Evolutionary conservation across 2,113 vertebrate genomes (phyloP), one percentile per base, ranked within the genome.

Genomic region (Pitta sordida): DNA sequence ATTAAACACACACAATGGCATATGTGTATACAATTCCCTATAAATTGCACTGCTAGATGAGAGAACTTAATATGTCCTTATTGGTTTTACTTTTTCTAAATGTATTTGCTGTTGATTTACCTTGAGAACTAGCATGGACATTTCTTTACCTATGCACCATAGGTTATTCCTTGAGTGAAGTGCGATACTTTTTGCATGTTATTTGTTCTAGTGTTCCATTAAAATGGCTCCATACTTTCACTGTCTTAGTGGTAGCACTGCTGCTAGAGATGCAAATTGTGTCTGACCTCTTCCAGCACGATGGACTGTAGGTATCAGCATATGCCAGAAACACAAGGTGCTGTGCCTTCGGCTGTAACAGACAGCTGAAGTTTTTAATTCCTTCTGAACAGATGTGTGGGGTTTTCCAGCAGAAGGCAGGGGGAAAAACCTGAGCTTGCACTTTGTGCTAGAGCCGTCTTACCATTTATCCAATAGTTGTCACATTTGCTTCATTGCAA

Each of bases 401-500:
- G 41, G 44, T 70, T 92, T 86, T 83, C 68, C 58, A 75, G 74
- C 48, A 85, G 75, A 67, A 93, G 44, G 52, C 2, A 4, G 5
- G 8, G 13, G 29, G 23, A 16, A 64, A 76, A 93, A 82, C 44
- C n/a, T 44, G 65, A 68, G 60, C 62, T 82, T 95, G 29, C 59
- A 43, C 83, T 93, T 78, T 22, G 32, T 92, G 4, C 70, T 56
- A 43, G 26, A 90, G 29, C 71, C 49, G 16, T 65, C 53, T 86
- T 68, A 71, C 49, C 37, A 37, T 77, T 81, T 52, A 88, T 79
- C 70, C 70, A 69, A 11, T 71, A 34, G 56, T 80, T 87, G 79
- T 90, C 87, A 84, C 82, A 39, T 58, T 91, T 87, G 64, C 37
- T 88, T 96, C 78, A 37, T 68, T 81, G 75, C 65, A 86, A 81